These are phyloP conservation scores for Aplocera efformata DNA, from an alignment of 2,888 invertebrate species.

Conservation along the genomic window DNA sequence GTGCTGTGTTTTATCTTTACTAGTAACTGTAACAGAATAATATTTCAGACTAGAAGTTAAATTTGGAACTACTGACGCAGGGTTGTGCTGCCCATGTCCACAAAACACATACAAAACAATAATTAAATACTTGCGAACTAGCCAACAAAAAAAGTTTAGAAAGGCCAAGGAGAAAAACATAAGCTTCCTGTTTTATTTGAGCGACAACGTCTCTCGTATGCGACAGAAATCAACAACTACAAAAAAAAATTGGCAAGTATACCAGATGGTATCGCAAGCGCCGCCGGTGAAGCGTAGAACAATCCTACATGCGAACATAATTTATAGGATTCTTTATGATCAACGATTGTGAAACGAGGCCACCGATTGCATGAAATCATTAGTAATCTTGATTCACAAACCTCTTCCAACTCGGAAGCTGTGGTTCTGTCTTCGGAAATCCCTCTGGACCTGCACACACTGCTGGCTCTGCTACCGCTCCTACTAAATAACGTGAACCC, in stretches of 20 bases:
- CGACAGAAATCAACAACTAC: conserved; percentile 58
- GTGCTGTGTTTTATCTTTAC: conserved; percentile 3
- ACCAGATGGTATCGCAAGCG: conserved; percentile 46
- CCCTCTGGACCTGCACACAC: conserved; percentile 73
- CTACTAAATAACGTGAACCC: conserved; percentile 86
- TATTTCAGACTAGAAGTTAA: conserved; percentile 59
- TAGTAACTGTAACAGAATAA: conserved; percentile 29
- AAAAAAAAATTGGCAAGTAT: conserved; percentile 67
- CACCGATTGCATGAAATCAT: conserved; percentile 1
- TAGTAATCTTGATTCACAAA: conserved; percentile 48
- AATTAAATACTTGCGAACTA: conserved; percentile 38
- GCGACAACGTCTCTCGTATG: conserved; percentile 52
- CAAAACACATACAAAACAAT: conserved; percentile 21
- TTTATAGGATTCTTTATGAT: conserved; percentile 53
- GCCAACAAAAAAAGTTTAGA: conserved; percentile 30
- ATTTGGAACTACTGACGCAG: conserved; percentile 58
- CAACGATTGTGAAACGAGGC: conserved; percentile 30
- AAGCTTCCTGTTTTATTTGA: conserved; percentile 50
- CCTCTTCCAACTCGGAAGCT: conserved; percentile 84
- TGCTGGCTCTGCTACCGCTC: conserved; percentile 78
- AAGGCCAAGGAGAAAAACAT: conserved; percentile 35
- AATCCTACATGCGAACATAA: conserved; percentile 41
- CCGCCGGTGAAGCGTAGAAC: conserved; percentile 45
- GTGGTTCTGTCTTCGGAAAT: conserved; percentile 83
- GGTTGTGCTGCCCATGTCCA: conserved; percentile 39